Evolutionary conservation across 2,113 vertebrate genomes (phyloP), one percentile per base, ranked within the genome.

Genomic region (Paratilapia polleni): DNA sequence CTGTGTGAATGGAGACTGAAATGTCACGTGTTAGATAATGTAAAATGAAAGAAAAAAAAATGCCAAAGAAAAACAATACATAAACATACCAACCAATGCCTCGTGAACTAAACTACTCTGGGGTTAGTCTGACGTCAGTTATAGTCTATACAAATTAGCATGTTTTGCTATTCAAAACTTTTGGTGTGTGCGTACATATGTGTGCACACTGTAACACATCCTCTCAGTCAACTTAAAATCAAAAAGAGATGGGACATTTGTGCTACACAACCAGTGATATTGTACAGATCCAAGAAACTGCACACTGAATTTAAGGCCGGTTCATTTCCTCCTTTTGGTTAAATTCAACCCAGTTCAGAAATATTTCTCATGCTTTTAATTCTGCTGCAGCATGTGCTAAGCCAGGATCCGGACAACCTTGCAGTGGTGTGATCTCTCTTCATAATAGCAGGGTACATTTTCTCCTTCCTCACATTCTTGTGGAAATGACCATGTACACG

Each of bases 331-430:
- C 61, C 64, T 84, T 34, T 77, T 86, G 92, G 86, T 91, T 86
- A 87, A 92, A 81, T 83, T 24, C 49, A 20, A 91, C 68, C 66
- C 84, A 84, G 66, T 56, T 81, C 49, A 80, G 80, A 89, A 83
- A 93, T 94, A 89, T 75, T 92, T 92, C 1, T 89, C 88, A 86
- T 93, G 87, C 90, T 93, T 93, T 85, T 87, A 87, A 93, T 91
- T 91, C 86, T 91, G 78, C 74, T 85, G 77, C 59, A 64, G 88
- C 75, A 56, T 47, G 59, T n/a, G 24, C 78, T 82, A 57, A 78
- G 82, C 86, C 77, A 79, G 78, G 56, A 81, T 86, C 64, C 60
- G 58, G 61, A 78, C 80, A 90, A 89, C 89, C 90, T 92, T 87
- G 86, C 52, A 49, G 78, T 70, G 26, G 59, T 82, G 82, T 80